Conservation (phyloP, 2,113 vertebrate species). For the Gorilla gorilla region DNA sequence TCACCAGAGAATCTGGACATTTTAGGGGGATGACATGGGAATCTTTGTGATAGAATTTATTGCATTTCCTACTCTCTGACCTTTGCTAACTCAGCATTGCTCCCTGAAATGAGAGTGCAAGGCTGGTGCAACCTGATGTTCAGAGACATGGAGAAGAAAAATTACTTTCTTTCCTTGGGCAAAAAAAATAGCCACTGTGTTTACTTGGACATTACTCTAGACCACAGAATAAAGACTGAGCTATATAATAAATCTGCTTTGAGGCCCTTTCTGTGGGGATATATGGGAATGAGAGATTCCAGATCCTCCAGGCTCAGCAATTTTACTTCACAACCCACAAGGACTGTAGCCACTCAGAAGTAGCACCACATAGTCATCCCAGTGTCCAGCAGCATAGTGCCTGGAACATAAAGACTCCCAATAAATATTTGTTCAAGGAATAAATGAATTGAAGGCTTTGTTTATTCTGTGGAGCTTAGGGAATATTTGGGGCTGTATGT, state of each 20-base stretch:
- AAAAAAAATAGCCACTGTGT: not conserved
- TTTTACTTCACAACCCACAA: not conserved
- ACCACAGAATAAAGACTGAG: not conserved
- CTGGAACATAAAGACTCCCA: not conserved
- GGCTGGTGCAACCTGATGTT: not conserved
- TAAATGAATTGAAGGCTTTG: not conserved
- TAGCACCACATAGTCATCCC: accelerated
- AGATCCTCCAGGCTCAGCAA: not conserved
- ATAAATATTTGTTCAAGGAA: not conserved
- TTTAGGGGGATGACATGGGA: not conserved
- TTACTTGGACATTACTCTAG: not conserved
- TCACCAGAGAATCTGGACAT: not conserved
- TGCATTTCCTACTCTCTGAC: not conserved
- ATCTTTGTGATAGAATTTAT: not conserved
- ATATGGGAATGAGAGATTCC: not conserved
- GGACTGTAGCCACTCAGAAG: not conserved
- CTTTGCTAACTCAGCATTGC: not conserved
- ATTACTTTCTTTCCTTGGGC: not conserved
- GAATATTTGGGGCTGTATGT: not conserved
- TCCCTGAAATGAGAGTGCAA: not conserved
- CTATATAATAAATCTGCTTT: not conserved
- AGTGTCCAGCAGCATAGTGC: not conserved
- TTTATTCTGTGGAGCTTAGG: not conserved
- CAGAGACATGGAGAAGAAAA: not conserved
- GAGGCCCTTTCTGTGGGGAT: not conserved